Conservation (phyloP, 2,113 vertebrate species). For the Dipodomys spectabilis region DNA sequence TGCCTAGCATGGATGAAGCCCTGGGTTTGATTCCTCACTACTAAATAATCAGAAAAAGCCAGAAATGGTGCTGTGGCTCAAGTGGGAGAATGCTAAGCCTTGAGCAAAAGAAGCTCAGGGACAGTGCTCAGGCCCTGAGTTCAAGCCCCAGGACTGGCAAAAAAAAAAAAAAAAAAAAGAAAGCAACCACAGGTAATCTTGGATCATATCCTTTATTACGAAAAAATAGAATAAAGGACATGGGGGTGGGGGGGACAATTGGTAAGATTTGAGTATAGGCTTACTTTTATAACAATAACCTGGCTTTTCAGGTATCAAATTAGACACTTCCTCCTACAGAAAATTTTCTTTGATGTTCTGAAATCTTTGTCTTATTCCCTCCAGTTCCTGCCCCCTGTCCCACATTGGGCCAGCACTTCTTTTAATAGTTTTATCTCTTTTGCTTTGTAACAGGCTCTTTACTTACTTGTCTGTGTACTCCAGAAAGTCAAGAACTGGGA, state of each 20-base stretch:
- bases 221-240: neutral
- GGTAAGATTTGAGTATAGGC: neutral
- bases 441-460: neutral
- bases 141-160: too few relatives aligned
- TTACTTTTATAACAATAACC: neutral
- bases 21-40: too few relatives aligned
- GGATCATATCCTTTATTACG: neutral
- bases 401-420: neutral
- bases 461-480: neutral
- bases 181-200: neutral
- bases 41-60: too few relatives aligned
- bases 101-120: too few relatives aligned
- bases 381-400: neutral
- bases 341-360: neutral
- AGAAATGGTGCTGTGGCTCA: too few relatives aligned
- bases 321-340: neutral
- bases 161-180: too few relatives aligned
- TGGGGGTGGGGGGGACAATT: neutral
- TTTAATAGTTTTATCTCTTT: neutral
- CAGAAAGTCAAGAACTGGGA: neutral
- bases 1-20: too few relatives aligned
- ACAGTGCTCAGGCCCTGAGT: too few relatives aligned
- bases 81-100: too few relatives aligned
- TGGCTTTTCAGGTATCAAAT: constrained; percentile 40
- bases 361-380: neutral